Evolutionary conservation across 2,113 vertebrate genomes (phyloP), one percentile per base, ranked within the genome.

Genomic region (Maccullochella peelii): DNA sequence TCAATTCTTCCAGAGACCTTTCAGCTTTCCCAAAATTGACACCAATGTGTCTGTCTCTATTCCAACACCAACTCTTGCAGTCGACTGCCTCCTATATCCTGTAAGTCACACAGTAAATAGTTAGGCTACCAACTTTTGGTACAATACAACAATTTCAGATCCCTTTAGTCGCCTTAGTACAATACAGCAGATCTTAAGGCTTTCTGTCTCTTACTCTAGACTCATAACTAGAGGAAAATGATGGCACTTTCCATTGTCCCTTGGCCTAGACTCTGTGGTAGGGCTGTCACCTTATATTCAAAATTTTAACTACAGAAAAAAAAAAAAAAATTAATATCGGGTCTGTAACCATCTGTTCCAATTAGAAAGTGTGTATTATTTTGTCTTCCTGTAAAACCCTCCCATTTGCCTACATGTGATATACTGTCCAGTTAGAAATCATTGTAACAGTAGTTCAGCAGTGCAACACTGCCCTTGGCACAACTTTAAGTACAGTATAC

Each of bases 11-110:
- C 27, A 74, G 38, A 82, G 85, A 78, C 25, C 27, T 72, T 80
- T 89, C 40, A 73, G 62, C 57, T 30, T 85, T 79, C 57, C 87
- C 27, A 76, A 80, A 86, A 78, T 8, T 80, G 77, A 87, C 67
- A 77, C 61, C 66, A 21, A 4, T 38, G 54, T 71, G 68, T 59
- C 69, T 25, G 33, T 78, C 73, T 80, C 33, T 73, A 21, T 77
- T 81, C 49, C 25, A 27, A 55, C 8, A 8, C 52, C 25, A 27
- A 47, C 54, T 63, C 78, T 25, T 62, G 54, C n/a, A 38, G 47
- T 71, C 25, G 11, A 36, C 36, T 79, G 85, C 65, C 79, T 89
- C 66, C 66, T 74, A 58, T n/a, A n/a, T n/a, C n/a, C 44, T 75
- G 75, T 23, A 63, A 80, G 47, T 38, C 16, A 62, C 4, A 27